A percentile compares a stretch with the other conserved stretches of the same genome.
These are phyloP conservation scores for Phymatocera aterrima DNA, from an alignment of 2,888 invertebrate species.

Conservation along the genomic window DNA sequence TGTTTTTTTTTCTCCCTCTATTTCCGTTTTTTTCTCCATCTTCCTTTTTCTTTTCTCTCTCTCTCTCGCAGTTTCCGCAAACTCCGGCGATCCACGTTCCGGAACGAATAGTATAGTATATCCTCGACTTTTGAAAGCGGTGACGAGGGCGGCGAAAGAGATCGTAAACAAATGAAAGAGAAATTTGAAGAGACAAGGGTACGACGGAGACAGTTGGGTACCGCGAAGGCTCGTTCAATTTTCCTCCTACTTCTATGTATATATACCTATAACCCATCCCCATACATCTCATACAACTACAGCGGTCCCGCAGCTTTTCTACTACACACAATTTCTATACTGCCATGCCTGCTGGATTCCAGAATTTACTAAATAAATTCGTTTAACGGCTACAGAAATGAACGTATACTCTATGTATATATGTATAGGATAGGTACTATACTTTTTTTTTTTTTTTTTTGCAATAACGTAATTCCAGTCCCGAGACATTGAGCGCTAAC, in stretches of 20 bases:
- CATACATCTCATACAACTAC: too few relatives aligned
- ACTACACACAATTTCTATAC: neutral
- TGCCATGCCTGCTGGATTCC: neutral
- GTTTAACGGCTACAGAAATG: slow-evolving; percentile 2
- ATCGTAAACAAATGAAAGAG: slow-evolving; percentile 39
- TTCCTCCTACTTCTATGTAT: neutral
- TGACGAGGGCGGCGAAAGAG: neutral
- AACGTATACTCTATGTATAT: too few relatives aligned
- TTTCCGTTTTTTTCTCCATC: neutral
- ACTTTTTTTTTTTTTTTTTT: neutral
- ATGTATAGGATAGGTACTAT: too few relatives aligned
- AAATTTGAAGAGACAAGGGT: slow-evolving; percentile 37
- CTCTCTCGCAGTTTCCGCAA: neutral
- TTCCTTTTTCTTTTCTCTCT: neutral
- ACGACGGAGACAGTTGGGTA: slow-evolving; percentile 29
- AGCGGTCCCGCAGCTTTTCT: neutral
- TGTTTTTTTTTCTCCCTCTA: too few relatives aligned
- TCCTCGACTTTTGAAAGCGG: slow-evolving; percentile 12
- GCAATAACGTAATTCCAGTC: neutral
- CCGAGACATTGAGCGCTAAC: slow-evolving; percentile 8
- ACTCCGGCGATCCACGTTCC: neutral
- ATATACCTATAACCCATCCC: too few relatives aligned
- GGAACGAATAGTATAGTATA: slow-evolving; percentile 13
- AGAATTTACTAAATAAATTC: too few relatives aligned
- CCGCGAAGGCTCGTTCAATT: slow-evolving; percentile 17